Conservation (phyloP, 92 coral and sea anemone genomes). For the Scolanthus callimorphus region DNA sequence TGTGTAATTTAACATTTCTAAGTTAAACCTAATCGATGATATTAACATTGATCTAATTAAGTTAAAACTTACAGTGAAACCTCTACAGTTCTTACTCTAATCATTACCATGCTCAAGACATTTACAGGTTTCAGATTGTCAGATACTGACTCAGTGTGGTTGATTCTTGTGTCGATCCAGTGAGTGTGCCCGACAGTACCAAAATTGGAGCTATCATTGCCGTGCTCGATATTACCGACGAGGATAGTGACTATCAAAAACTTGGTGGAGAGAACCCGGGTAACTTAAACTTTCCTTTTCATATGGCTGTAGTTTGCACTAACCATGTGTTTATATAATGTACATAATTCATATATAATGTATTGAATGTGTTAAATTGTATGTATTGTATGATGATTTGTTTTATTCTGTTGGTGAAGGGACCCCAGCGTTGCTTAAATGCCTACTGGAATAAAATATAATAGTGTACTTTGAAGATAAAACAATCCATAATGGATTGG, state of each 20-base stretch:
- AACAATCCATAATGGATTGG: no score
- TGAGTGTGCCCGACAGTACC: constrained; percentile 38
- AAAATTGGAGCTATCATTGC: constrained; percentile 30
- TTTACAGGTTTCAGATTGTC: neutral
- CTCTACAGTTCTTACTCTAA: no score
- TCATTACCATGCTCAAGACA: no score
- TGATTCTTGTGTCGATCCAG: constrained; percentile 19
- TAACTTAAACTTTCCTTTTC: constrained; percentile 18
- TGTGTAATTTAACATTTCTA: no score
- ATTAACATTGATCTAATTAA: no score
- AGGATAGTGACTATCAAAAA: constrained; percentile 17
- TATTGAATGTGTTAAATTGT: no score
- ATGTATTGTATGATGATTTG: neutral
- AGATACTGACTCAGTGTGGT: constrained; percentile 22
- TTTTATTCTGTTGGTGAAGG: constrained; percentile 1
- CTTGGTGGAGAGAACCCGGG: constrained; percentile 21
- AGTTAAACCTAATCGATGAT: no score
- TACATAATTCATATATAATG: no score
- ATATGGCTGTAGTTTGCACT: no score
- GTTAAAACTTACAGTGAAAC: no score
- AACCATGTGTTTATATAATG: no score
- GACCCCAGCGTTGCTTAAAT: neutral
- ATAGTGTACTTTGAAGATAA: neutral
- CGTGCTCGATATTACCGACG: constrained; percentile 34
- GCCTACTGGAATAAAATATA: neutral